A percentile compares a stretch with the other conserved stretches of the same genome.
These are phyloP conservation scores for Hemichromis elongatus DNA, from an alignment of 2,113 vertebrate genomes.

Conservation along the genomic window DNA sequence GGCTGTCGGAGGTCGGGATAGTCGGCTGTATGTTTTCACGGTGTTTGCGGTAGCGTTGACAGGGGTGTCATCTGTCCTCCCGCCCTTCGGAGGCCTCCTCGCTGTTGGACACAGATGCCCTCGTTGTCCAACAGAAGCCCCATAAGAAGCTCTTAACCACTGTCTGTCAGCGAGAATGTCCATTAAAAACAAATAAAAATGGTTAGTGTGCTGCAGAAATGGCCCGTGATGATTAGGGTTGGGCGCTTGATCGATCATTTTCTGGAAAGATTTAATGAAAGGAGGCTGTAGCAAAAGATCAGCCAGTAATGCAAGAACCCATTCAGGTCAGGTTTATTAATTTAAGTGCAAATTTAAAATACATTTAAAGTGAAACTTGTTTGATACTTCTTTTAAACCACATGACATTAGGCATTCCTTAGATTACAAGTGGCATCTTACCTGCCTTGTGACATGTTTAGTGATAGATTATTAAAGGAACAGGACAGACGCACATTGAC, in stretches of 20 bases:
- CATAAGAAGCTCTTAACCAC: neutral
- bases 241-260: neutral
- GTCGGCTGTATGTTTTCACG: slow-evolving; percentile 20
- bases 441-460: slow-evolving; percentile 14
- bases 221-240: neutral
- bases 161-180: slow-evolving; percentile 16
- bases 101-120: slow-evolving; percentile 7
- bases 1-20: neutral
- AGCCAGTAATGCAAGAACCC: neutral
- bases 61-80: slow-evolving; percentile 36
- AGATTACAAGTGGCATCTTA: neutral
- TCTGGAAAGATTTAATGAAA: neutral
- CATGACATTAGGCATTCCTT: neutral
- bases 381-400: neutral
- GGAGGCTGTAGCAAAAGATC: neutral
- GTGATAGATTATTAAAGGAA: slow-evolving; percentile 25
- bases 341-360: neutral
- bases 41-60: slow-evolving; percentile 42
- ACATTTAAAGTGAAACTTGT: neutral
- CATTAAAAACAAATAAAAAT: neutral
- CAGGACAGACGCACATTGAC: slow-evolving; percentile 45
- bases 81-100: neutral
- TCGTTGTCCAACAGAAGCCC: slow-evolving; percentile 30
- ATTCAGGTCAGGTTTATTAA: neutral
- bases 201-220: neutral